Percentiles rank a stretch among this genome's conserved stretches.
These are phyloP conservation scores for Poeciliopsis gracilis DNA, from an alignment of 2,797 vertebrate species.

Conservation along the genomic window DNA sequence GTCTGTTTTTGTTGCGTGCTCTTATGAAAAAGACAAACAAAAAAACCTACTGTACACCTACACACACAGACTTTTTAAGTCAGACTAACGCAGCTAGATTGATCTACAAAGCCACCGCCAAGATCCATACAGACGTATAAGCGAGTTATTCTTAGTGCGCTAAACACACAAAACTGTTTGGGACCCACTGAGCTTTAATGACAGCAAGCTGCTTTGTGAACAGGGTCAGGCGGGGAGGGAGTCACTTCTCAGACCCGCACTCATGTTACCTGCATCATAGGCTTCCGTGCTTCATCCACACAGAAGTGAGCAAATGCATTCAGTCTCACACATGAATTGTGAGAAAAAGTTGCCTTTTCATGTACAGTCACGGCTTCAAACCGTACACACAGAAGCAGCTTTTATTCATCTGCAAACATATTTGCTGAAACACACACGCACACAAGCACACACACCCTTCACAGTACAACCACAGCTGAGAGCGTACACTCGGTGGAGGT, in stretches of 20 bases:
- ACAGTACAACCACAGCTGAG: background rate
- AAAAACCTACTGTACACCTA: conserved; percentile 11
- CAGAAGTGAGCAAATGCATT: conserved; percentile 46
- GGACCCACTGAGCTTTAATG: conserved; percentile 54
- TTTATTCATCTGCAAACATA: conserved; percentile 47
- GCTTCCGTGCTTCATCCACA: conserved; percentile 23
- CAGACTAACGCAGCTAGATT: conserved; percentile 33
- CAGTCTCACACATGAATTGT: conserved; percentile 29
- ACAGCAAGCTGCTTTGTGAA: conserved; percentile 59
- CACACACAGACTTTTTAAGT: conserved; percentile 31
- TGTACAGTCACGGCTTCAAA: conserved; percentile 53
- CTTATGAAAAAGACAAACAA: conserved; percentile 17
- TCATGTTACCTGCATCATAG: conserved; percentile 31
- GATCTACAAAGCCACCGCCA: conserved; percentile 45
- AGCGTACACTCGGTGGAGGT: conserved; percentile 72
- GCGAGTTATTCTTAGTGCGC: conserved; percentile 31
- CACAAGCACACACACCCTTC: conserved; percentile 5
- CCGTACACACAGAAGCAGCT: conserved; percentile 25
- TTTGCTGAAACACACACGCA: conserved; percentile 16
- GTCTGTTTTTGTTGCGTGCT: conserved; percentile 27
- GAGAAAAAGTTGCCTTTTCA: conserved; percentile 45
- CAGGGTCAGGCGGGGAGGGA: conserved; percentile 45
- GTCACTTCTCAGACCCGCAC: conserved; percentile 34
- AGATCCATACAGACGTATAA: conserved; percentile 52
- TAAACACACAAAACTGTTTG: conserved; percentile 23